These are phyloP conservation scores for Tympanuchus pallidicinctus DNA, from an alignment of 2,113 vertebrate species.

Conservation along the genomic window DNA sequence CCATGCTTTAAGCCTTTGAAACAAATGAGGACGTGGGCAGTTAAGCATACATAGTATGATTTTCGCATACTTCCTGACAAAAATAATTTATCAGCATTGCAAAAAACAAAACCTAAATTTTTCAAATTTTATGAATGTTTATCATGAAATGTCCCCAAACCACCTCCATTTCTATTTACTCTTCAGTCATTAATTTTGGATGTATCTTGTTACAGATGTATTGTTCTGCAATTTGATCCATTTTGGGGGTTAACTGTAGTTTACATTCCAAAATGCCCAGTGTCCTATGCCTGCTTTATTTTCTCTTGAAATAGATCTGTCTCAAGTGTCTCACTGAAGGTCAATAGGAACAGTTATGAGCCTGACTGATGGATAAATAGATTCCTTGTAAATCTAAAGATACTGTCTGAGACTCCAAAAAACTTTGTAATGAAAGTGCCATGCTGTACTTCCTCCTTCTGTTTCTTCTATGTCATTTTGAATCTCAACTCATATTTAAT, in stretches of 20 bases:
- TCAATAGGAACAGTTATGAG: neutral
- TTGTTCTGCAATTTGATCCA: neutral
- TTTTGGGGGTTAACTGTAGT: neutral
- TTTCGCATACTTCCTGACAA: neutral
- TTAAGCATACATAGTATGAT: rapidly evolving
- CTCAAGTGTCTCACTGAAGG: neutral
- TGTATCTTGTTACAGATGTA: neutral
- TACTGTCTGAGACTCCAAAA: neutral
- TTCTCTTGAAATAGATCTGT: neutral
- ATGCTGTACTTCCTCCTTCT: neutral
- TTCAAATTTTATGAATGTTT: neutral
- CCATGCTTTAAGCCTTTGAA: neutral
- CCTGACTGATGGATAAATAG: neutral
- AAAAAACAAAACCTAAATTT: neutral
- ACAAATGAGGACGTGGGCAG: rapidly evolving
- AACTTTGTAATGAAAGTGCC: neutral
- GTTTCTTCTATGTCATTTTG: neutral
- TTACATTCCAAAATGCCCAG: neutral
- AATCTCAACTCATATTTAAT: neutral
- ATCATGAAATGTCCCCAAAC: neutral
- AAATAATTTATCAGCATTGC: neutral
- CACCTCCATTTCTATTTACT: neutral
- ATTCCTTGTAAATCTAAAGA: neutral
- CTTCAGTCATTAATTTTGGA: neutral
- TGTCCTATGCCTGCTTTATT: neutral